Evolutionary conservation across 2,888 invertebrate species (phyloP), one percentile per base, ranked within the genome.

Genomic region (Rhamphomyia laevipes): DNA sequence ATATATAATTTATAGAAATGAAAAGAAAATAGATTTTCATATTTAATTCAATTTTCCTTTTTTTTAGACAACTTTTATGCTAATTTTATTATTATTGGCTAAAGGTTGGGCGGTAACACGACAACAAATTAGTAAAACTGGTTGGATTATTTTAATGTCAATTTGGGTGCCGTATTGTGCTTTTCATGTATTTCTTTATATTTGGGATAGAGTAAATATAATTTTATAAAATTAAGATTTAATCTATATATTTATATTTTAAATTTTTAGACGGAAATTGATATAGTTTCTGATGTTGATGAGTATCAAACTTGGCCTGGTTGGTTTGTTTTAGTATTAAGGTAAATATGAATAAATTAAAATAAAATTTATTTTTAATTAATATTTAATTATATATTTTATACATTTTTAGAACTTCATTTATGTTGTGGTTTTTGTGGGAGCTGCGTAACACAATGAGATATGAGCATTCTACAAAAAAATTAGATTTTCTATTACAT

Each of bases 241-340:
- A n/a, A 37, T 46, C 10, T 13, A 23, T 21, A 10, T 27, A 12
- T 38, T 18, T 27, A 49, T 37, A 17, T 44, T 3, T 45, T 16
- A 46, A 48, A 47, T 47, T 71, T 74, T 50, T 68, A 95, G 94
- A 91, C 90, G 52, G 95, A 94, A 73, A 88, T 96, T 38, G 93
- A 96, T 67, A 89, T 92, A 45, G 87, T 95, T 58, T 92, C 93
- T 66, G 95, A 96, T 66, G 87, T 92, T 48, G 95, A 95, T 64
- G 93, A 96, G 65, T 97, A 94, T 72, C 93, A 95, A 71, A 94
- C 95, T 0, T 93, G 93, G 91, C 95, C 96, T 0, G 96, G 96
- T 6, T 93, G 93, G 86, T 77, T 95, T 54, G 91, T 95, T 53
- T 77, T 97, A 1, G 81, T 86, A 27, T 81, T 96, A 56, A 74